Evolutionary conservation across 92 coral and sea anemone species (phyloP), one percentile per base, ranked within the genome.

Genomic region (Montipora capitata): DNA sequence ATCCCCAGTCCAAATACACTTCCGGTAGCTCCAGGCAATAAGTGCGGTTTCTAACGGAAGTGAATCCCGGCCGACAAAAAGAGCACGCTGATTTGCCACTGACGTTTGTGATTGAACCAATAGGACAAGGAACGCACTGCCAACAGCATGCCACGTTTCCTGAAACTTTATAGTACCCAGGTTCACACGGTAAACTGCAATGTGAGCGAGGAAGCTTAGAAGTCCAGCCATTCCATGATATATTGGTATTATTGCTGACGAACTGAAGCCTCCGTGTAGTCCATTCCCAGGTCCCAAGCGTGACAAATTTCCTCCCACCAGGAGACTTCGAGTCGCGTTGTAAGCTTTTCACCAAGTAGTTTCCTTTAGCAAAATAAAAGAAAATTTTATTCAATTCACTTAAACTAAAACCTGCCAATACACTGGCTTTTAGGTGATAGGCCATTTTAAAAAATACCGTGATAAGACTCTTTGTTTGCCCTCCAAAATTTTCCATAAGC

Each of bases 211-310:
- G 99, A 13, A 83, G 85, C 44, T 51, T 58, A 6, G 85, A 64
- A 35, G 48, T 77, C 91, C 99, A 90, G 4, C 95, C 95, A 78
- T 96, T 97, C 99, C 99, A 97, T 10, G 76, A 66, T 40, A 90
- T 92, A 41, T 82, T 83, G 16, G 77, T 83, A 13, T 72, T 83
- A n/a, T 67, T 78, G 80, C 78, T 80, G 81, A 84, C 73, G 81
- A 95, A 75, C 72, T 58, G 77, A 67, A 97, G 96, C 74, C 69
- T 63, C 11, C 96, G 87, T 38, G 91, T 76, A 52, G 89, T 73
- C 94, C 98, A 95, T 10, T 91, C 85, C 99, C 99, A 97, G 54
- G 83, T 75, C 0, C 99, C 99, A 0, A 97, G 80, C 58, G 90
- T 85, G 5, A 91, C 93, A 45, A 94, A 97, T 16, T 84, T 90